phyloP scores from a whole-genome alignment of 2,797 vertebrate species.

The Danio kyathit region DNA sequence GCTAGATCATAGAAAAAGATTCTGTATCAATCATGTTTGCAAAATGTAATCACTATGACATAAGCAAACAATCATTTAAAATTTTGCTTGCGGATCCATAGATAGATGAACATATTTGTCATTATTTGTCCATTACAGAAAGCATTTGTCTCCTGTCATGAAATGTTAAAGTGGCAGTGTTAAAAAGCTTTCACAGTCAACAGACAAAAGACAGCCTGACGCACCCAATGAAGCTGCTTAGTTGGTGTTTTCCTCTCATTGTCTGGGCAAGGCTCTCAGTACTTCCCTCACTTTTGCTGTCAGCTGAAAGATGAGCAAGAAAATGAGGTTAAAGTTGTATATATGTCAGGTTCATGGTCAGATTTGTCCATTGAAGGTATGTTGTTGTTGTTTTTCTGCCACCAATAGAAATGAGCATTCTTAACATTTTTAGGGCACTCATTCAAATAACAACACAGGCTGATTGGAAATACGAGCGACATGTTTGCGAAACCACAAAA shows the following conservation, averaged over 20 bases:
- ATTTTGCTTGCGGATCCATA: neutral
- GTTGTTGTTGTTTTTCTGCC: neutral
- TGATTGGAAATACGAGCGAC: too few relatives aligned
- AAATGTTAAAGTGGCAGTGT: neutral
- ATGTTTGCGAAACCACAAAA: too few relatives aligned
- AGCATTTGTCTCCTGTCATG: constrained; percentile 8
- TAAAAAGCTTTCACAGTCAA: constrained; percentile 48
- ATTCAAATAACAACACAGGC: too few relatives aligned
- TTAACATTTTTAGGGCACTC: neutral
- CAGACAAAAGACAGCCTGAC: constrained; percentile 27
- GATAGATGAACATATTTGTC: neutral
- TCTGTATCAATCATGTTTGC: neutral
- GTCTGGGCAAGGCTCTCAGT: neutral
- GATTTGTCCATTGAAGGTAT: neutral
- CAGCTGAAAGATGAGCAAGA: constrained; percentile 9
- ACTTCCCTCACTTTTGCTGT: neutral
- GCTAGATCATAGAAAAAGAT: constrained; percentile 4
- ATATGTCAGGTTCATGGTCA: neutral
- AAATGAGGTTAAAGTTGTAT: neutral
- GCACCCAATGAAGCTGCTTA: neutral
- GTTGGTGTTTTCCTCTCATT: constrained; percentile 8
- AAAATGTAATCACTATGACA: neutral
- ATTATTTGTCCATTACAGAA: constrained; percentile 9
- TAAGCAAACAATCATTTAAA: neutral
- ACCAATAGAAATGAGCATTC: neutral